Conservation (phyloP, 2,113 vertebrate genomes). For the Cyanocitta stelleri region DNA sequence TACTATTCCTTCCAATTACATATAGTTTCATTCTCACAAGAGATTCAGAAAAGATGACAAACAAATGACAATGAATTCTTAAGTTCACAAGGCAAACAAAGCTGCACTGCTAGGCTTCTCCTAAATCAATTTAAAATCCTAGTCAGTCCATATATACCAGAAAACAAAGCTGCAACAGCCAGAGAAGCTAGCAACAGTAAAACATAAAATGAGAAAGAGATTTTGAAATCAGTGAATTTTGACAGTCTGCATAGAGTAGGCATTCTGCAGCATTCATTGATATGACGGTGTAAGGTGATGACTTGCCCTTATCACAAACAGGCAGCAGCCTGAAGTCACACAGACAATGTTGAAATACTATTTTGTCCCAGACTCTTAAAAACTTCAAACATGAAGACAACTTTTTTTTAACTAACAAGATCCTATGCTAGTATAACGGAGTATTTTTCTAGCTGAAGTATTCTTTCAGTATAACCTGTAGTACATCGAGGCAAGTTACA, state of each 20-base stretch:
- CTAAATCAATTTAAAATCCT: neutral
- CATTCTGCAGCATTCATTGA: neutral
- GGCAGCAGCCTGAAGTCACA: neutral
- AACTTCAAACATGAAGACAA: neutral
- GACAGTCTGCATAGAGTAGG: neutral
- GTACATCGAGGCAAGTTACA: neutral
- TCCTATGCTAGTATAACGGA: neutral
- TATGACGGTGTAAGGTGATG: neutral
- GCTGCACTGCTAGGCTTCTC: neutral
- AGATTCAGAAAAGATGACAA: neutral
- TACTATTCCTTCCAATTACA: neutral
- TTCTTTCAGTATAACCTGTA: neutral
- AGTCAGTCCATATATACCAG: neutral
- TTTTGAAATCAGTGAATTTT: neutral
- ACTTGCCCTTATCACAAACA: slow-evolving; percentile 22
- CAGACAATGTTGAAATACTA: neutral
- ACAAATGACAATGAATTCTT: neutral
- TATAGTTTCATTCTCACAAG: neutral
- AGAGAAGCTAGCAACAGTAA: neutral
- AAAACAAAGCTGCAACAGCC: neutral
- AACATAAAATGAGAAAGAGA: neutral
- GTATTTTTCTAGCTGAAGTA: slow-evolving; percentile 1
- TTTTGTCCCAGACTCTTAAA: neutral
- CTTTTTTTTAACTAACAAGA: neutral
- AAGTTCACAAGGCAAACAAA: neutral